Evolutionary conservation across 2,888 invertebrate species (phyloP).

Genomic region (Orgyia antiqua): DNA sequence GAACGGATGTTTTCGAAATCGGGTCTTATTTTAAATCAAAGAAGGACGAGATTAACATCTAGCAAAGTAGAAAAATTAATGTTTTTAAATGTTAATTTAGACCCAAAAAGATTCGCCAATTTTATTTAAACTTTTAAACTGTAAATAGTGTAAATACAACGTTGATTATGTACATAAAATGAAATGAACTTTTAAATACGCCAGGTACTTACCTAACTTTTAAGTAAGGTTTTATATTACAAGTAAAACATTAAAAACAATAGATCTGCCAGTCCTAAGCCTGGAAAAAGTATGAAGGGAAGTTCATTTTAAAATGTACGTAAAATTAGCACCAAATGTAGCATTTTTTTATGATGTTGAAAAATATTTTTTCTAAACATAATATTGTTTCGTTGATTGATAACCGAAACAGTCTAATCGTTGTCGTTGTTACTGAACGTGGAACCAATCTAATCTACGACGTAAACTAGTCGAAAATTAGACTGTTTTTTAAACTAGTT

Average conservation of each 20-base stretch:
- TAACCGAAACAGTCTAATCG: too few relatives aligned
- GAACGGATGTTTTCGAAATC: slow-evolving; percentile 12
- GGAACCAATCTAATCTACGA: background rate
- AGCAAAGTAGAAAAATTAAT: slow-evolving; percentile 12
- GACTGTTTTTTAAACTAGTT: slow-evolving; percentile 7
- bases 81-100: slow-evolving; percentile 8
- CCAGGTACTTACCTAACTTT: background rate
- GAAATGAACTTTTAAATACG: too few relatives aligned
- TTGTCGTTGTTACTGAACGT: too few relatives aligned
- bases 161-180: too few relatives aligned
- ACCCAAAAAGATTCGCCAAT: background rate
- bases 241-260: too few relatives aligned
- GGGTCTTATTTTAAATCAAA: slow-evolving; percentile 8
- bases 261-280: background rate
- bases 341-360: too few relatives aligned
- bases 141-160: background rate
- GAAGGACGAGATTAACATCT: slow-evolving; percentile 8
- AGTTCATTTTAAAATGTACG: background rate
- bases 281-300: background rate
- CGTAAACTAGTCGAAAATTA: slow-evolving; percentile 6
- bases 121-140: background rate
- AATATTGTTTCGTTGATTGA: too few relatives aligned
- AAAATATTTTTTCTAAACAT: too few relatives aligned
- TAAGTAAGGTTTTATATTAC: too few relatives aligned
- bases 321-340: too few relatives aligned